A percentile compares a stretch with the other conserved stretches of the same genome.
Conservation (phyloP, 2,888 invertebrate genomes). For the Allolobophora icterica region DNA sequence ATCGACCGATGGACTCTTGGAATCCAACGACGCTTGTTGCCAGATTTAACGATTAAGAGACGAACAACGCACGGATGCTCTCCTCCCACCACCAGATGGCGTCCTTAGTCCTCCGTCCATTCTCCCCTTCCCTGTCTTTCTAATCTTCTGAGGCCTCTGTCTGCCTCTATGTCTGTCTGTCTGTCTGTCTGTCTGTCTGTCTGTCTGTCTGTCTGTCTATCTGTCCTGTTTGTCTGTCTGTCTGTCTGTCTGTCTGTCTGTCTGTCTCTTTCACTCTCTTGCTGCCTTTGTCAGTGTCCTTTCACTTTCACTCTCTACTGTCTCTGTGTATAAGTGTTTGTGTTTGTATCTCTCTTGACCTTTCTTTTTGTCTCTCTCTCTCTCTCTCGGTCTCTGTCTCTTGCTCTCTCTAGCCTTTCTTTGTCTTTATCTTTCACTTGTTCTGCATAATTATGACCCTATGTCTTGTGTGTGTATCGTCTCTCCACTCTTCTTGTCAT, state of each 20-base stretch:
- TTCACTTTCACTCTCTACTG: not conserved
- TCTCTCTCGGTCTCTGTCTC: not conserved
- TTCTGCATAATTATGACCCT: not conserved
- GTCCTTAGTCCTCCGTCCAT: not conserved
- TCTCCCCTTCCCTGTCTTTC: not conserved
- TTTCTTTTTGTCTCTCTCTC: too few relatives aligned
- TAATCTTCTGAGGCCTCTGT: not conserved
- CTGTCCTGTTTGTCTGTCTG: not conserved
- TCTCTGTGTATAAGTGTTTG: too few relatives aligned
- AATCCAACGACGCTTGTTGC: not conserved
- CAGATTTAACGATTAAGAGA: conserved; percentile 6
- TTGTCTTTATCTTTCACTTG: not conserved
- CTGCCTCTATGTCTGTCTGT: not conserved
- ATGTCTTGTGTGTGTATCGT: not conserved
- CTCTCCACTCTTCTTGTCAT: not conserved
- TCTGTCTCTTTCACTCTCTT: too few relatives aligned
- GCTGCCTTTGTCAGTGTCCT: too few relatives aligned
- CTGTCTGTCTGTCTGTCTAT: too few relatives aligned
- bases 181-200: not conserved
- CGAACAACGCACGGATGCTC: not conserved
- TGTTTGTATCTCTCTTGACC: not conserved
- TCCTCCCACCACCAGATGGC: not conserved
- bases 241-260: conserved; percentile 12
- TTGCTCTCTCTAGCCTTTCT: not conserved
- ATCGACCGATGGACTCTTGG: conserved; percentile 8